Percentiles rank a stretch among this genome's conserved stretches.
Conservation (phyloP, 2,888 invertebrate genomes). For the Andrena marginata region DNA sequence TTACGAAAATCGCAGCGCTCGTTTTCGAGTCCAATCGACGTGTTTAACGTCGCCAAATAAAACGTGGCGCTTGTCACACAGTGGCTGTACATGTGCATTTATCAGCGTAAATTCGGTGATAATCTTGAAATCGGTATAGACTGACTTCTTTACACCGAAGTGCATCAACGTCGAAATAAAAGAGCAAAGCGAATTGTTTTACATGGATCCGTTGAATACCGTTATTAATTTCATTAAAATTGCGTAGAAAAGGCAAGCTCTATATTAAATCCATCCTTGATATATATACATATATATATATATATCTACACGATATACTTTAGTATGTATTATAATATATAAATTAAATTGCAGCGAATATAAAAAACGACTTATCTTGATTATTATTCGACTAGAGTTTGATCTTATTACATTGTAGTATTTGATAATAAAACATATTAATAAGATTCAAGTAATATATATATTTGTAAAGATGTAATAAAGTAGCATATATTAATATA, state of each 20-base stretch:
- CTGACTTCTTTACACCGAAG: conserved; percentile 44
- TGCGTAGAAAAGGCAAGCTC: conserved; percentile 60
- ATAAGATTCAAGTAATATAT: conserved; percentile 50
- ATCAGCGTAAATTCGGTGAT: conserved; percentile 48
- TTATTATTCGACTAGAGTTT: conserved; percentile 38
- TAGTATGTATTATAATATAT: conserved; percentile 33
- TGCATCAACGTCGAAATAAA: conserved; percentile 32
- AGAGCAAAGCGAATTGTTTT: conserved; percentile 38
- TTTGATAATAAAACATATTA: conserved; percentile 32
- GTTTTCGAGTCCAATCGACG: conserved; percentile 19
- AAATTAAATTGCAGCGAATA: conserved; percentile 31
- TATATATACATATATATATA: background rate
- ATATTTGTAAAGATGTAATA: conserved; percentile 49
- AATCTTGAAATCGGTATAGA: conserved; percentile 23
- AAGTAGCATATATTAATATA: conserved; percentile 52
- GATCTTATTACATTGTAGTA: conserved; percentile 39
- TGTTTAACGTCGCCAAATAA: conserved; percentile 20
- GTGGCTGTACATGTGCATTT: conserved; percentile 43
- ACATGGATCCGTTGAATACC: conserved; percentile 26
- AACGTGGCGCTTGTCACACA: conserved; percentile 18
- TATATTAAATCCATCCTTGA: conserved; percentile 65
- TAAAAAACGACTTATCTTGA: conserved; percentile 30
- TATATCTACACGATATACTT: conserved; percentile 27
- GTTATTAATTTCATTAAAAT: conserved; percentile 29
- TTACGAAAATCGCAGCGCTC: conserved; percentile 17